Evolutionary conservation across 2,888 invertebrate genomes (phyloP), one percentile per base, ranked within the genome.

Genomic region (Drosophila falleni): DNA sequence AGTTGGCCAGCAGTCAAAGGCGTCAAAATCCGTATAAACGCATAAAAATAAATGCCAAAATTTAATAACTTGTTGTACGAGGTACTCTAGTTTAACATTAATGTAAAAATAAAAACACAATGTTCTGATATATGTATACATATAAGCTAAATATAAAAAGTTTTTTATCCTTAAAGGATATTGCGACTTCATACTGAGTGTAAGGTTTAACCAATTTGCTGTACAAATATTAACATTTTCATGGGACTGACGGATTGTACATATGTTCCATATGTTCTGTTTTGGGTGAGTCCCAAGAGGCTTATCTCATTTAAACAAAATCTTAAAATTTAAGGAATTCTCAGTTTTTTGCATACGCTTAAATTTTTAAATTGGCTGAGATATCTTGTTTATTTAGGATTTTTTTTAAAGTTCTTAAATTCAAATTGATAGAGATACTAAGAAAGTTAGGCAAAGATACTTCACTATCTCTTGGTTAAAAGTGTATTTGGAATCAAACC

Each of bases 1-100:
- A 35, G 39, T 29, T 39, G 50, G 42, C 19, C 19, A 33, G 42
- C 42, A 61, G 42, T 56, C 29, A 50, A 70, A 50, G 19, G 46
- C 31, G 31, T 44, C 11, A 46, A 35, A 54, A 42, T 37, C 55
- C 31, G 35, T 50, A 23, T 19, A 64, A 39, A 29, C 15, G 41
- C 41, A 54, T 10, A 23, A 16, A 37, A 47, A 58, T 26, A 62
- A 69, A 33, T 16, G 44, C 2, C 23, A 19, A 31, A 31, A 42
- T 61, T 31, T 58, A 53, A 46, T 44, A 33, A 39, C 39, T 19
- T 44, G 58, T 16, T 31, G 19, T 35, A 35, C n/a, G 16, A 13
- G 35, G 13, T 54, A 33, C 50, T 51, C 29, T 50, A 9, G 31
- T 44, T 23, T 15, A 19, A 26, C 39, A 23, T 42, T 2, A 54